Conservation (phyloP, 2,113 vertebrate species). For the Lycocorax pyrrhopterus region DNA sequence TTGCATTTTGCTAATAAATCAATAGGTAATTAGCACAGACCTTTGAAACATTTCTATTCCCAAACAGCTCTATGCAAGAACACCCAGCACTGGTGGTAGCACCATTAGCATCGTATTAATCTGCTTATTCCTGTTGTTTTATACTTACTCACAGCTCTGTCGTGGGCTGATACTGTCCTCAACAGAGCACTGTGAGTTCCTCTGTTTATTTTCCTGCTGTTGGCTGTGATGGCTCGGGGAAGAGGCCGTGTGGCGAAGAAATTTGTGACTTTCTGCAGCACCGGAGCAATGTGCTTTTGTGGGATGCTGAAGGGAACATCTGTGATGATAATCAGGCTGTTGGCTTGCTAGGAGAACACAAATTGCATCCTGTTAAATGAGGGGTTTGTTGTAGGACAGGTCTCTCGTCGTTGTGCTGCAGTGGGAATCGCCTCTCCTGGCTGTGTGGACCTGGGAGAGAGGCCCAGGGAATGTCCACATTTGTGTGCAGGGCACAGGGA, state of each 20-base stretch:
- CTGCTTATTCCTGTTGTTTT: not conserved
- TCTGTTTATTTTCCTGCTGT: not conserved
- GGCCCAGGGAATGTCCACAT: not conserved
- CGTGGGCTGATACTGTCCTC: not conserved
- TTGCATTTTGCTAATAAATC: not conserved
- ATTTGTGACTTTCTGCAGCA: not conserved
- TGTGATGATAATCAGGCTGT: not conserved
- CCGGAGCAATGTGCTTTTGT: not conserved
- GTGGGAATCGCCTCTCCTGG: not conserved
- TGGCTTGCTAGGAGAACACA: not conserved
- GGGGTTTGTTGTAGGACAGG: not conserved
- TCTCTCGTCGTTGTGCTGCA: not conserved
- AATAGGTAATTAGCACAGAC: not conserved
- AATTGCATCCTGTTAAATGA: not conserved
- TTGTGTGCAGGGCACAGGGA: not conserved
- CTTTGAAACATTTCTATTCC: not conserved
- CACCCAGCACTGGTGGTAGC: not conserved
- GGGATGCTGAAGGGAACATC: not conserved
- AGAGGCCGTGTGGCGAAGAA: not conserved
- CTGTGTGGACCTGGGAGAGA: not conserved
- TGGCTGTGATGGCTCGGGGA: not conserved
- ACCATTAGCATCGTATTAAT: not conserved
- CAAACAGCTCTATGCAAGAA: not conserved
- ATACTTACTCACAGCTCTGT: not conserved
- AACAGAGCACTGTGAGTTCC: not conserved